Percentiles rank a stretch among this genome's conserved stretches.
These are phyloP conservation scores for Cyclophora albipunctata DNA, from an alignment of 2,888 invertebrate genomes.

Conservation along the genomic window DNA sequence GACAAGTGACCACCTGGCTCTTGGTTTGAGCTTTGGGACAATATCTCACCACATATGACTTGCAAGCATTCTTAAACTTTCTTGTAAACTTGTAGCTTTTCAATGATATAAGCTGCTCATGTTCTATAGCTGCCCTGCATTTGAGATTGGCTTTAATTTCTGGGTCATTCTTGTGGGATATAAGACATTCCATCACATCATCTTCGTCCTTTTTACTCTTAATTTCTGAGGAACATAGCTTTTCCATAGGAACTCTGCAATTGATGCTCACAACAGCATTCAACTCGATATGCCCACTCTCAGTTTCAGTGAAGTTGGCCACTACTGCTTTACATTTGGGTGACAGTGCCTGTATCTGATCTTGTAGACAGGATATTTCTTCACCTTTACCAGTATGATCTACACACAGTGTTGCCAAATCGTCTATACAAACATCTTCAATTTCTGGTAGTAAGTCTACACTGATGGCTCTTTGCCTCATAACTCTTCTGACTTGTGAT, in stretches of 20 bases:
- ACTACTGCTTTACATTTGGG: slow-evolving; percentile 85
- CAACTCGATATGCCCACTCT: slow-evolving; percentile 91
- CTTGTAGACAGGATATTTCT: slow-evolving; percentile 95
- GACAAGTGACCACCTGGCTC: slow-evolving; percentile 85
- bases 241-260: slow-evolving; percentile 86
- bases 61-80: slow-evolving; percentile 96
- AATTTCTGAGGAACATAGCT: slow-evolving; percentile 81
- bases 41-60: slow-evolving; percentile 82
- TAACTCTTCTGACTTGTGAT: slow-evolving; percentile 90
- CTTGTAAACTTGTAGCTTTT: slow-evolving; percentile 95
- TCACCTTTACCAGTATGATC: slow-evolving; percentile 90
- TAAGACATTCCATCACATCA: slow-evolving; percentile 95
- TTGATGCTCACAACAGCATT: slow-evolving; percentile 91
- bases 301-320: slow-evolving; percentile 89
- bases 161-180: slow-evolving; percentile 91
- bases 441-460: slow-evolving; percentile 96
- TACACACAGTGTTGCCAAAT: slow-evolving; percentile 88
- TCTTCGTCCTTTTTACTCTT: slow-evolving; percentile 85
- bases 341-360: slow-evolving; percentile 82
- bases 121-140: slow-evolving; percentile 95
- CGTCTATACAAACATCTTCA: slow-evolving; percentile 91
- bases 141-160: slow-evolving; percentile 85
- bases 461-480: slow-evolving; percentile 93
- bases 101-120: slow-evolving; percentile 95
- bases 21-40: slow-evolving; percentile 83